phyloP scores from a whole-genome alignment of 2,797 vertebrate species.

The Sphenopsis melanotis region DNA sequence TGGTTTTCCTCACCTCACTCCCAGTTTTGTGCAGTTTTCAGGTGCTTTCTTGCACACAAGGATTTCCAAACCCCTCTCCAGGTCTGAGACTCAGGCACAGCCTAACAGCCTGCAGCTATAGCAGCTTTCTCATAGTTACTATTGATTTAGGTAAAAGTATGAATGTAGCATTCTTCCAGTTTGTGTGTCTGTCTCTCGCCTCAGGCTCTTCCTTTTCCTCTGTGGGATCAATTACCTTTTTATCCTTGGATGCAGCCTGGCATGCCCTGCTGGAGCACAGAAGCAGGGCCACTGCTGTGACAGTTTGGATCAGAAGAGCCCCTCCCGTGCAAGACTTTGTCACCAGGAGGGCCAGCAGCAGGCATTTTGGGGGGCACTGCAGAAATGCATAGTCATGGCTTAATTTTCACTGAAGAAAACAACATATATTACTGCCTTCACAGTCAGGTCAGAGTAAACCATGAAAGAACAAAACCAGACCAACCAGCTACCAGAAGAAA shows the following conservation, averaged over 20 bases:
- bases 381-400: background rate
- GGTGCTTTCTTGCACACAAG: background rate
- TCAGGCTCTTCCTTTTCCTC: conserved; percentile 34
- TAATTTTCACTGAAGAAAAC: background rate
- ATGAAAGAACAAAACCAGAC: background rate
- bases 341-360: background rate
- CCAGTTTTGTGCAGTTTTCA: background rate
- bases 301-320: background rate
- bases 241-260: background rate
- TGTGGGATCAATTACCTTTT: conserved; percentile 35
- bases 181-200: background rate
- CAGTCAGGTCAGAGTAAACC: background rate
- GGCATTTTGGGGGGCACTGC: background rate
- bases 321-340: background rate
- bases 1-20: background rate
- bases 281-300: background rate
- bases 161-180: conserved; percentile 9
- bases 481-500: background rate
- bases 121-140: background rate
- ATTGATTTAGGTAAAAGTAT: conserved; percentile 48
- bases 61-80: background rate
- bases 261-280: background rate
- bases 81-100: background rate
- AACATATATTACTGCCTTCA: accelerated
- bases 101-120: background rate